phyloP scores from a whole-genome alignment of 2,888 invertebrate genomes.

The Thera britannica region DNA sequence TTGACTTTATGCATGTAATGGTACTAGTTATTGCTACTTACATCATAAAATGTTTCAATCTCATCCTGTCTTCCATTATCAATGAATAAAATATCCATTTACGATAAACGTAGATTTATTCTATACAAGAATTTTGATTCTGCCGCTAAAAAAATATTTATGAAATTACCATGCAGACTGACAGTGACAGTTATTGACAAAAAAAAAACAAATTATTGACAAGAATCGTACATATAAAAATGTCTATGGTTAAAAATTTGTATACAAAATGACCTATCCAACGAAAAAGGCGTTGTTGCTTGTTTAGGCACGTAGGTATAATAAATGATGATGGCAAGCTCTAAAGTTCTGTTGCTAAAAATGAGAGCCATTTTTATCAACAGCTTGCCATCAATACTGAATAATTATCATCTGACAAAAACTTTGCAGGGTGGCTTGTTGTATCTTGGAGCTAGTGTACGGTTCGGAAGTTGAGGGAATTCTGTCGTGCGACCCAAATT shows the following conservation, averaged over 20 bases:
- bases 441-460: constrained; percentile 79
- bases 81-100: constrained; percentile 67
- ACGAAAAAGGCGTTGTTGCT: background rate
- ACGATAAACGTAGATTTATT: constrained; percentile 1
- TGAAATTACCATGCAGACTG: no score
- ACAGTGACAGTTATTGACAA: no score
- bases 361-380: background rate
- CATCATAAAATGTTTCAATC: constrained; percentile 77
- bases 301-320: no score
- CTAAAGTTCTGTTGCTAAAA: no score
- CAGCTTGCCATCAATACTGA: background rate
- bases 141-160: constrained; percentile 6
- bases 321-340: no score
- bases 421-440: constrained; percentile 74
- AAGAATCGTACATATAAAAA: background rate
- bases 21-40: constrained; percentile 39
- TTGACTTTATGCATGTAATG: background rate
- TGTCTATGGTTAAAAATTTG: constrained; percentile 10
- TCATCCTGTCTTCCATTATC: constrained; percentile 72
- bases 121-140: constrained; percentile 24
- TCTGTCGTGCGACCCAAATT: constrained; percentile 64
- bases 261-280: background rate
- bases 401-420: constrained; percentile 58
- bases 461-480: constrained; percentile 77
- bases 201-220: no score